phyloP scores from a whole-genome alignment of 2,888 invertebrate genomes.

The Lasius platythorax region DNA sequence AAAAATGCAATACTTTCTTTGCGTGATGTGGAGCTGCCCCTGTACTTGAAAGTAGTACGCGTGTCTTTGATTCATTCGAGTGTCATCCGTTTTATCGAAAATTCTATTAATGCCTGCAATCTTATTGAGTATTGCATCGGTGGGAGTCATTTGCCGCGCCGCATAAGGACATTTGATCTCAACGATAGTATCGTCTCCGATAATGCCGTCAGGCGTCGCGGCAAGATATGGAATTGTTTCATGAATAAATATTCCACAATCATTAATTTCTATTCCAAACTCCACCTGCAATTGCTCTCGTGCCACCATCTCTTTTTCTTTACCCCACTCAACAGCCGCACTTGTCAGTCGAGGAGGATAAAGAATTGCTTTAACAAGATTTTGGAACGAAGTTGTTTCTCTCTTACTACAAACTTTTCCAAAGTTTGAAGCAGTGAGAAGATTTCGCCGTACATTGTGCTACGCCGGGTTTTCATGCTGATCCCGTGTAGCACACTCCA shows the following conservation, averaged over 20 bases:
- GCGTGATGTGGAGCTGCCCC: no score
- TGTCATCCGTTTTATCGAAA: no score
- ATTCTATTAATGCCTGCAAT: no score
- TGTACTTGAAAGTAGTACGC: no score
- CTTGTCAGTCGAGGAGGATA: background rate
- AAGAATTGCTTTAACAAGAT: conserved; percentile 2
- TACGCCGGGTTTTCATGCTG: conserved; percentile 6
- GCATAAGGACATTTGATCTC: no score
- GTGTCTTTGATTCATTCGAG: no score
- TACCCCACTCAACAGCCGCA: conserved; percentile 10
- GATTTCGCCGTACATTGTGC: background rate
- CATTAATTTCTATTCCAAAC: background rate
- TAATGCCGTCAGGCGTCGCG: background rate
- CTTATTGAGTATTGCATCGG: no score
- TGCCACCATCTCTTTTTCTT: background rate
- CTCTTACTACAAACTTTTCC: conserved; percentile 9
- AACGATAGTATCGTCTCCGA: no score
- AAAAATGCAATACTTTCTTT: no score
- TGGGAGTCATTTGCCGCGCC: no score
- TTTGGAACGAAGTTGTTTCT: background rate
- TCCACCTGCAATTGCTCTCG: background rate
- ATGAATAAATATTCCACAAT: conserved; percentile 6
- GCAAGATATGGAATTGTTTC: background rate
- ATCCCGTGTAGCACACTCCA: background rate
- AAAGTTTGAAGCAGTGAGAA: conserved; percentile 8